These are phyloP conservation scores for Hydrotaea diabolus DNA, from an alignment of 2,888 invertebrate genomes.

Conservation along the genomic window DNA sequence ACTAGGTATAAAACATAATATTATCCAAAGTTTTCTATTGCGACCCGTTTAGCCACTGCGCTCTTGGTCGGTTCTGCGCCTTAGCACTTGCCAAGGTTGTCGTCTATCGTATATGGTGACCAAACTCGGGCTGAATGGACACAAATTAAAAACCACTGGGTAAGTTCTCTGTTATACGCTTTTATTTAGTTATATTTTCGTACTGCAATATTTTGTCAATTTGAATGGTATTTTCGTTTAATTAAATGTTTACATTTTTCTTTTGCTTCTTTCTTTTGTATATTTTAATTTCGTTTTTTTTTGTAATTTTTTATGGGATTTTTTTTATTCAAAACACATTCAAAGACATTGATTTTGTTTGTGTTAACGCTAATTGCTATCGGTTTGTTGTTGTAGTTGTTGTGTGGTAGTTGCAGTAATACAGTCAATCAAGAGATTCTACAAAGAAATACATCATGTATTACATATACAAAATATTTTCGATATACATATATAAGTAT, in stretches of 20 bases:
- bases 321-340: conserved; percentile 29
- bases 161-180: conserved; percentile 15
- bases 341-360: conserved; percentile 14
- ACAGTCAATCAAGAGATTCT: conserved; percentile 57
- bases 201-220: conserved; percentile 48
- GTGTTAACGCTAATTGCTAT: conserved; percentile 46
- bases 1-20: too few species aligned
- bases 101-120: too few species aligned
- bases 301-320: conserved; percentile 13
- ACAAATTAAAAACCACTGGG: not conserved
- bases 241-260: conserved; percentile 41
- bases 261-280: conserved; percentile 40
- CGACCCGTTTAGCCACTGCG: too few species aligned
- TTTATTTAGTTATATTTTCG: conserved; percentile 24
- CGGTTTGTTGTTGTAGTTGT: conserved; percentile 14
- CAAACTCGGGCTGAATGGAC: too few species aligned
- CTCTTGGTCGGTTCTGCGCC: too few species aligned
- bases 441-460: conserved; percentile 47
- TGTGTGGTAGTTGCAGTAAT: conserved; percentile 22
- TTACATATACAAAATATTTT: conserved; percentile 59
- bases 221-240: conserved; percentile 35
- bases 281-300: conserved; percentile 9
- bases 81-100: too few species aligned
- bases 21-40: too few species aligned
- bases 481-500: conserved; percentile 16